Conservation (phyloP, 2,888 invertebrate genomes). For the Andrena marginata region DNA sequence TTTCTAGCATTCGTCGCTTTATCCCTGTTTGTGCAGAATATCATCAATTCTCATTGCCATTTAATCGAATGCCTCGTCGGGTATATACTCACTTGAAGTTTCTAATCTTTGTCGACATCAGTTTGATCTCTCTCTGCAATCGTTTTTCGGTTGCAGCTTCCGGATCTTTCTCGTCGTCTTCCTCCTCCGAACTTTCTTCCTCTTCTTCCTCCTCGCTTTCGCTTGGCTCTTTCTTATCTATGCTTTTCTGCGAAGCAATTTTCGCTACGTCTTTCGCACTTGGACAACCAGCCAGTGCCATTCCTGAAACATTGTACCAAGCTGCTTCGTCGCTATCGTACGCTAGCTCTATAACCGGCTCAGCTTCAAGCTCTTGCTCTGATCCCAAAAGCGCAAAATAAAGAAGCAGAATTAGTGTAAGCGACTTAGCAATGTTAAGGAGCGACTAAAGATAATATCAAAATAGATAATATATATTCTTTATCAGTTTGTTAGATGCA, state of each 20-base stretch:
- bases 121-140: constrained; percentile 90
- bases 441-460: background rate
- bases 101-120: constrained; percentile 86
- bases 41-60: background rate
- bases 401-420: constrained; percentile 64
- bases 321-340: constrained; percentile 78
- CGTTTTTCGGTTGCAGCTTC: constrained; percentile 87
- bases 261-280: constrained; percentile 84
- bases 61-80: background rate
- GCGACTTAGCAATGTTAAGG: constrained; percentile 12
- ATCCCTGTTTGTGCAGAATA: constrained; percentile 84
- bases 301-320: constrained; percentile 84
- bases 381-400: constrained; percentile 44
- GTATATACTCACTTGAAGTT: constrained; percentile 82
- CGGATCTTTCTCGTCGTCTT: constrained; percentile 89
- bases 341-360: constrained; percentile 78
- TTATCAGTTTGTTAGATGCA: constrained; percentile 23
- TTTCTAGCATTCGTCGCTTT: constrained; percentile 91
- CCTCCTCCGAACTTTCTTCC: constrained; percentile 86
- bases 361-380: constrained; percentile 65
- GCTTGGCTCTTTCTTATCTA: constrained; percentile 78
- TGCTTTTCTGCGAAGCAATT: constrained; percentile 83
- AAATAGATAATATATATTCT: background rate
- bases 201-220: constrained; percentile 85
- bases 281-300: constrained; percentile 84